phyloP scores from a whole-genome alignment of 2,113 vertebrate species.

The Hyperopisus bebe region DNA sequence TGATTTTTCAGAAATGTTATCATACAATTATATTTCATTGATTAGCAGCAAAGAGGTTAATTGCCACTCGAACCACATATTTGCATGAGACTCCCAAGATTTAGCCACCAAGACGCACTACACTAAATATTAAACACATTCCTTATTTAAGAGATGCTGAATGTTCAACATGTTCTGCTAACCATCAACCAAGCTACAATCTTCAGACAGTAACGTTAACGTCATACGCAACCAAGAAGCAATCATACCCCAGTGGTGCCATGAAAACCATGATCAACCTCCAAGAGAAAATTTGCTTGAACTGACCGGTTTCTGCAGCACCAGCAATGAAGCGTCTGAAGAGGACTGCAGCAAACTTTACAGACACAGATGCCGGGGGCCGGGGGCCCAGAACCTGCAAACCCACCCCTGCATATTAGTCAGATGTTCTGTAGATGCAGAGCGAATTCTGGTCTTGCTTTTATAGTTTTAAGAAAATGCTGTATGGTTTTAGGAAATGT shows the following conservation, averaged over 20 bases:
- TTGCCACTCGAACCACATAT: too few species aligned
- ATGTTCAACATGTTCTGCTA: neutral
- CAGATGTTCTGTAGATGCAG: neutral
- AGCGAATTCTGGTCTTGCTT: neutral
- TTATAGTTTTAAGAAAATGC: neutral
- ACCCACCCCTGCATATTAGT: neutral
- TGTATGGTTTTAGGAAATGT: neutral
- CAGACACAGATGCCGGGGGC: neutral
- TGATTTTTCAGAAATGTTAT: neutral
- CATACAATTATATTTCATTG: neutral
- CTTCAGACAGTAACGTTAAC: neutral
- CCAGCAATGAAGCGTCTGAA: neutral
- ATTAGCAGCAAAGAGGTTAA: neutral
- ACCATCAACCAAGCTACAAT: neutral
- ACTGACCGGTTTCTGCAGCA: neutral
- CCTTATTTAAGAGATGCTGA: too few species aligned
- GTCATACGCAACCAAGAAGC: neutral
- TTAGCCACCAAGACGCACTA: neutral
- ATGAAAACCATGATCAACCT: neutral
- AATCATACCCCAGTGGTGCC: neutral
- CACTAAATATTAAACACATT: neutral
- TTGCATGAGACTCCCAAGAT: neutral
- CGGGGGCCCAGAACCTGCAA: neutral
- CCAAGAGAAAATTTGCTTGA: neutral
- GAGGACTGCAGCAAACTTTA: neutral